Base-by-base conservation (phyloP, 1,140 invertebrate species). In the Euwallacea similis region DNA sequence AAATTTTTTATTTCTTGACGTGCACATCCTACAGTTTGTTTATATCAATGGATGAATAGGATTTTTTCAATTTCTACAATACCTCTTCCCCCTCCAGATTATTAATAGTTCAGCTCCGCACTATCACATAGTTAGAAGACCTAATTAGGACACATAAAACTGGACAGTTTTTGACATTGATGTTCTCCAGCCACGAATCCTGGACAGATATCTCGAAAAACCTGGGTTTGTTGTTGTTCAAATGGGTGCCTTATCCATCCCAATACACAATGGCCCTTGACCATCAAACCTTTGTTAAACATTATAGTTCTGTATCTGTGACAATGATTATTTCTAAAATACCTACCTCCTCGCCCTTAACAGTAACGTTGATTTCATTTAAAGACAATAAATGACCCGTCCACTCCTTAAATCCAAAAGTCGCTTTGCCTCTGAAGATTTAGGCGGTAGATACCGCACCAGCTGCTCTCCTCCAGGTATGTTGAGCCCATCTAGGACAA, bases 181-280 rank as follows among this genome's bases (percentile, higher is more conserved):
- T 55, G 21, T 42, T n/a, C 55, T 62, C 47, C 2, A 70, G 42
- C 6, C 62, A 42, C 9, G 47, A 11, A 58, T 70, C 47, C 16
- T 13, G 7, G 9, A 58, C 47, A 43, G 41, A 21, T 16, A 70
- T 61, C n/a, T 33, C 42, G 9, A 62, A 42, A 56, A 63, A 46
- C 56, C 7, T 42, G 7, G 68, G 68, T 47, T 64, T 70, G 15
- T 47, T 58, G 41, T 42, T 58, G 42, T 58, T 13, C 50, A 53
- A 8, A 7, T 42, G 10, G 43, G 42, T 42, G 33, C 72, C 72
- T 21, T 69, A n/a, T 53, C 67, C 67, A 54, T 73, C 72, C 72
- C 72, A 73, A 8, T 56, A 73, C 11, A 69, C 11, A 69, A 33
- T 4, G 44, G 8, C 42, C 72, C 72, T 62, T 66, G 72, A 6